phyloP scores from a whole-genome alignment of 1,140 invertebrate genomes.

The Zaprionus africanus region DNA sequence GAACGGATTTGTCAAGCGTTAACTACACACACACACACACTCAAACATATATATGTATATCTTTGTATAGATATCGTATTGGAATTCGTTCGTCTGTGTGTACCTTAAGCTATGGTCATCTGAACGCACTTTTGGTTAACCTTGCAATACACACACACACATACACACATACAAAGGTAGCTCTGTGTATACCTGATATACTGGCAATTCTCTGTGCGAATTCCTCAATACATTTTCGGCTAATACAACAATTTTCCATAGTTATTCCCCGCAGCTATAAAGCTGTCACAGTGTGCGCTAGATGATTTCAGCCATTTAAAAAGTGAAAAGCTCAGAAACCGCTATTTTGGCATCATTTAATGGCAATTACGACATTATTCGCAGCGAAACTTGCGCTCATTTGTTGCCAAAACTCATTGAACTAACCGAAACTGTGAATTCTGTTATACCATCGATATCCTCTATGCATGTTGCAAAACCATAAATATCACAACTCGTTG shows the following conservation, averaged over 20 bases:
- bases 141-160: conserved; percentile 28
- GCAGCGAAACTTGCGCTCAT: conserved; percentile 14
- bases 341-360: conserved; percentile 35
- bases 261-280: not conserved
- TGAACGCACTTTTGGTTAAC: conserved; percentile 30
- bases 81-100: conserved; percentile 25
- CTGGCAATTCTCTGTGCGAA: conserved; percentile 10
- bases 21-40: not conserved
- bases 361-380: conserved; percentile 37
- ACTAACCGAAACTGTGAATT: conserved; percentile 13
- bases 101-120: conserved; percentile 16
- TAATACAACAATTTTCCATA: conserved; percentile 20
- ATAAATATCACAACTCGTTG: conserved; percentile 16
- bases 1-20: conserved; percentile 34
- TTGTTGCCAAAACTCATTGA: conserved; percentile 27
- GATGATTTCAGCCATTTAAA: conserved; percentile 33
- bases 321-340: conserved; percentile 36
- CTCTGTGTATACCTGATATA: conserved; percentile 14
- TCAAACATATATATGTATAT: not conserved
- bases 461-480: conserved; percentile 23
- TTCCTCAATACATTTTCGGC: conserved; percentile 34
- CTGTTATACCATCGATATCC: not conserved
- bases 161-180: not conserved
- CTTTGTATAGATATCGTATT: conserved; percentile 17
- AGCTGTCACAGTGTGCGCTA: not conserved